These are phyloP conservation scores for Heliconius hermathena DNA, from an alignment of 1,140 invertebrate genomes.

Conservation along the genomic window DNA sequence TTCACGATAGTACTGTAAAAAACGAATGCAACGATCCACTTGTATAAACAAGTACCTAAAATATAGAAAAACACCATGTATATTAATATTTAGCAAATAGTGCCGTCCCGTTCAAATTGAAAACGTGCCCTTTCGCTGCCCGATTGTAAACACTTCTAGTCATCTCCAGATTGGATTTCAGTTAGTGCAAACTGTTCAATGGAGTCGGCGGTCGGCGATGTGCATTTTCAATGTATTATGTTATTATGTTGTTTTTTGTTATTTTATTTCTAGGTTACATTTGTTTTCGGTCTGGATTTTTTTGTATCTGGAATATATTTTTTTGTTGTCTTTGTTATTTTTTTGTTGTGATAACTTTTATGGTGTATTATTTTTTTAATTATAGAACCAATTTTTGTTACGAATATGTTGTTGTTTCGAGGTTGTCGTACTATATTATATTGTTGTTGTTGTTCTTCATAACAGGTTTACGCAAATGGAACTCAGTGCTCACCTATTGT, in stretches of 20 bases:
- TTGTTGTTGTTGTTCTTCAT: no score
- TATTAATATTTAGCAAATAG: conserved; percentile 41
- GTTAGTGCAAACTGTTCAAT: conserved; percentile 23
- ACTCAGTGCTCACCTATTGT: no score
- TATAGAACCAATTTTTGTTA: no score
- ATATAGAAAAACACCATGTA: not conserved
- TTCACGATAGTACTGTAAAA: not conserved
- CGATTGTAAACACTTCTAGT: conserved; percentile 37
- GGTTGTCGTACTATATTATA: no score
- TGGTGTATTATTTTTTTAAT: no score
- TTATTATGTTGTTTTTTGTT: not conserved
- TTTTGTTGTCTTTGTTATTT: not conserved
- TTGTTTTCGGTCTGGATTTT: not conserved
- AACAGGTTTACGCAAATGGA: no score
- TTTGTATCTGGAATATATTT: not conserved
- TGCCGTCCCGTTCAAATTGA: conserved; percentile 37
- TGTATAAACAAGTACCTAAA: not conserved
- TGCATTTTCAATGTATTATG: not conserved
- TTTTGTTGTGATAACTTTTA: no score
- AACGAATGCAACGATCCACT: not conserved
- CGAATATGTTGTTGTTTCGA: no score
- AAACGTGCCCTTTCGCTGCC: conserved; percentile 34
- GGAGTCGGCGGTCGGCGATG: not conserved
- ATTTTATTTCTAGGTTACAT: not conserved
- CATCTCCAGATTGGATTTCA: conserved; percentile 32